Base-by-base conservation (phyloP, 2,888 invertebrate genomes). In the Metopia argyrocephala region DNA sequence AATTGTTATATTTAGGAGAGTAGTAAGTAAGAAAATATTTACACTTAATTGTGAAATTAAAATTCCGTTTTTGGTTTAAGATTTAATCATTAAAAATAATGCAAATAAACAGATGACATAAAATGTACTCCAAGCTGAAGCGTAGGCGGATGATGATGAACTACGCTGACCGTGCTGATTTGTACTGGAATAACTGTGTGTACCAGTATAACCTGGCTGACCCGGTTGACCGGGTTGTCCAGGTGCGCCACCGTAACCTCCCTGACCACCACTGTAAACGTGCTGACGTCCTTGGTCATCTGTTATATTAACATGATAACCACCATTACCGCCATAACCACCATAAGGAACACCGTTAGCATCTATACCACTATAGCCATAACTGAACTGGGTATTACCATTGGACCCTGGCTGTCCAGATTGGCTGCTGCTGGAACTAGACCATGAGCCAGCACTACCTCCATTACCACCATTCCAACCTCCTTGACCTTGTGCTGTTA, bases 291-390 rank as follows among this genome's bases (percentile, higher is more conserved):
- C 71, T 15, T 71, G 27, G 5, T 52, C 61, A 28, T 81, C 81
- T 21, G 61, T 75, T 25, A 71, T 50, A 66, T 78, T 78, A n/a
- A 79, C 65, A 56, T 62, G 62, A 50, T 65, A 79, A 7, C 78
- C 78, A 38, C 79, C 79, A 64, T 79, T 79, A n/a, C 82, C 82
- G 6, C 68, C 61, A 59, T 71, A 52, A 0, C 83, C 78, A 6
- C 76, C 81, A 73, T 81, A 80, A 5, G 78, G 75, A 0, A 70
- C 59, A 31, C 83, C 83, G 56, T 78, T 75, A 2, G 69, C 66
- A 68, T 81, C 83, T 52, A 81, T 50, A n/a, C 83, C 82, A 12
- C 79, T 68, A 50, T 78, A 81, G 21, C 80, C 25, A 20, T 73
- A 78, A 25, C 75, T 68, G 4, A n/a, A 15, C 50, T 78, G 76